These are phyloP conservation scores for Dermolepida albohirtum DNA, from an alignment of 2,888 invertebrate species.

Conservation along the genomic window DNA sequence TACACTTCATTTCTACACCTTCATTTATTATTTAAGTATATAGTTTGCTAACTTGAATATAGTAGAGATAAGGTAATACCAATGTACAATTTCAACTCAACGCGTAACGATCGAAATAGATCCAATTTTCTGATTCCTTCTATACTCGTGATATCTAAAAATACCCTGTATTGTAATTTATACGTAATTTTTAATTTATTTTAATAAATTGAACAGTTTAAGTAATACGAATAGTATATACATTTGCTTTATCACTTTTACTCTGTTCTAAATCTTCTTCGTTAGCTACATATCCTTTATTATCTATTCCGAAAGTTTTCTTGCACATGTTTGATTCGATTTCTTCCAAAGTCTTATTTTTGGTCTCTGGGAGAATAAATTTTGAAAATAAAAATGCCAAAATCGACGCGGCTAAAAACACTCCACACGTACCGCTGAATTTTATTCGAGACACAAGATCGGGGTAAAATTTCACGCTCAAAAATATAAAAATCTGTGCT, in stretches of 20 bases:
- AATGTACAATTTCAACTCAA: too few relatives aligned
- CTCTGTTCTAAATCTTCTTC: constrained; percentile 17
- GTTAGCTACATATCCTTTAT: constrained; percentile 32
- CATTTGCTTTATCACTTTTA: background rate
- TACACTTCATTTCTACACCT: too few relatives aligned
- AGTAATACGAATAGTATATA: constrained; percentile 9
- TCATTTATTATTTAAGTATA: too few relatives aligned
- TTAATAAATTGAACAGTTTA: background rate
- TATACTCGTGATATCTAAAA: too few relatives aligned
- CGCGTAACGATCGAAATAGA: too few relatives aligned
- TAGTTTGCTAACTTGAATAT: too few relatives aligned
- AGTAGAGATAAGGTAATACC: too few relatives aligned
- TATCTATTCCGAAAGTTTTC: constrained; percentile 53
- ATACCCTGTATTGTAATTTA: background rate
- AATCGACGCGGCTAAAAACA: constrained; percentile 72
- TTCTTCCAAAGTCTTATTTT: constrained; percentile 75
- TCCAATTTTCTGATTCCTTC: too few relatives aligned
- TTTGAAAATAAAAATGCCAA: constrained; percentile 73
- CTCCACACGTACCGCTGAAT: constrained; percentile 74
- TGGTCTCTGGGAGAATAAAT: constrained; percentile 76
- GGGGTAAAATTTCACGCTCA: constrained; percentile 78
- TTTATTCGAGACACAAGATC: constrained; percentile 70
- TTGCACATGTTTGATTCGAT: constrained; percentile 74
- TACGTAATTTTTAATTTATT: background rate
- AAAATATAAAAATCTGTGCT: constrained; percentile 77